Evolutionary conservation across 2,113 vertebrate species (phyloP).

Genomic region (Dryoscopus gambensis): DNA sequence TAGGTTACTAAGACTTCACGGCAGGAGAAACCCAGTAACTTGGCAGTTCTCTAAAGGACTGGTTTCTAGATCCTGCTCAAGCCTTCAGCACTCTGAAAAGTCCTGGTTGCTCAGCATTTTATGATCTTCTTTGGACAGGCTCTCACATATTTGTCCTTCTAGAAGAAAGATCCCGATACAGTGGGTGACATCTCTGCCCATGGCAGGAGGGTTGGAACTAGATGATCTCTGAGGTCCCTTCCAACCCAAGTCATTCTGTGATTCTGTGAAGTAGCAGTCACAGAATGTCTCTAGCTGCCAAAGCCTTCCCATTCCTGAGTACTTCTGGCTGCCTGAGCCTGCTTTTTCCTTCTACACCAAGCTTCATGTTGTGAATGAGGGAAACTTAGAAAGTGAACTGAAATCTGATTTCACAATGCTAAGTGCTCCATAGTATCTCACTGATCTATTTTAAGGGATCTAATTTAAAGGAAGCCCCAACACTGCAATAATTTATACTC

Average conservation of each 20-base stretch:
- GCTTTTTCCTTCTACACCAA: neutral
- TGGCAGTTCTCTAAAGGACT: neutral
- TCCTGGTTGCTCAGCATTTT: neutral
- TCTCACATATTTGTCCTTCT: neutral
- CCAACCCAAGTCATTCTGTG: neutral
- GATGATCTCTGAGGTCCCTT: neutral
- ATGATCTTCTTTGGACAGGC: neutral
- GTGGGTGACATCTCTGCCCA: neutral
- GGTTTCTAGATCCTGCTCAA: neutral
- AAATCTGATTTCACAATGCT: neutral
- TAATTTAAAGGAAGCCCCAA: neutral
- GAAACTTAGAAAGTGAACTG: neutral
- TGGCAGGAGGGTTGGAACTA: neutral
- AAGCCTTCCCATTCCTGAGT: rapidly evolving
- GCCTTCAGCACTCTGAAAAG: neutral
- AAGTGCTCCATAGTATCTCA: neutral
- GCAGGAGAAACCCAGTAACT: neutral
- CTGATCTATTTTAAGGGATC: neutral
- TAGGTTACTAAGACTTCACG: neutral
- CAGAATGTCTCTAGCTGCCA: neutral
- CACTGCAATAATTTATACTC: neutral
- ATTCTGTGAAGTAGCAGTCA: neutral
- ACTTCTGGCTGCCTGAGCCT: neutral
- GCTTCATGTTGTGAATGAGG: neutral
- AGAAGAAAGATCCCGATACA: neutral